Percentiles rank a stretch among this genome's conserved stretches.
Conservation (phyloP, 1,140 invertebrate species). For the Caenorhabditis latens region DNA sequence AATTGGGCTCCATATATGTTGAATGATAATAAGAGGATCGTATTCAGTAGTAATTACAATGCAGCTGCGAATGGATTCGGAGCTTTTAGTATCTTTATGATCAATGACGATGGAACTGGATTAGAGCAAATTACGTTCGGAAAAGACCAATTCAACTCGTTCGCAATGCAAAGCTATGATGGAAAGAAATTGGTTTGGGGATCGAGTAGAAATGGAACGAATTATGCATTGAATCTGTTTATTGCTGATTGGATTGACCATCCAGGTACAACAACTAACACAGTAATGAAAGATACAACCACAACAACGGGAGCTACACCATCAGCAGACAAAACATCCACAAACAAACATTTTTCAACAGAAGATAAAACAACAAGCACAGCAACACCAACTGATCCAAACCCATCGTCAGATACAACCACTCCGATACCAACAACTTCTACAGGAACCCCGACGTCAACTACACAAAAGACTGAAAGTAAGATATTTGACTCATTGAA, state of each 20-base stretch:
- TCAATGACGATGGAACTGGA: conserved; percentile 70
- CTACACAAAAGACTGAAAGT: too few relatives aligned
- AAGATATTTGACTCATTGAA: neutral
- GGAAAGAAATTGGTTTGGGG: conserved; percentile 71
- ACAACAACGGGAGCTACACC: neutral
- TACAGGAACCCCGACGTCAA: too few relatives aligned
- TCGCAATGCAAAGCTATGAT: conserved; percentile 68
- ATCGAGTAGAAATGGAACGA: conserved; percentile 47
- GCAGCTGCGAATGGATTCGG: conserved; percentile 64
- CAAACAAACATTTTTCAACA: neutral
- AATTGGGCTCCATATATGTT: conserved; percentile 73
- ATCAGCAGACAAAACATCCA: neutral
- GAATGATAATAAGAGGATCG: conserved; percentile 69
- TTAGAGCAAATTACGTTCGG: conserved; percentile 68
- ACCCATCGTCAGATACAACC: too few relatives aligned
- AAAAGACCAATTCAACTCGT: conserved; percentile 68
- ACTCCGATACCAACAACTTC: too few relatives aligned
- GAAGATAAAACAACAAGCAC: neutral
- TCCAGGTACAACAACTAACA: neutral
- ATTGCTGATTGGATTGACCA: conserved; percentile 70
- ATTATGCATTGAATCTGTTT: conserved; percentile 70
- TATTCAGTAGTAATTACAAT: conserved; percentile 66
- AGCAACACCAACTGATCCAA: too few relatives aligned
- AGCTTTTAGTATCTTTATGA: conserved; percentile 66
- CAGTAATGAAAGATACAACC: neutral